Conservation (phyloP, 2,113 vertebrate species). For the Tympanuchus pallidicinctus region DNA sequence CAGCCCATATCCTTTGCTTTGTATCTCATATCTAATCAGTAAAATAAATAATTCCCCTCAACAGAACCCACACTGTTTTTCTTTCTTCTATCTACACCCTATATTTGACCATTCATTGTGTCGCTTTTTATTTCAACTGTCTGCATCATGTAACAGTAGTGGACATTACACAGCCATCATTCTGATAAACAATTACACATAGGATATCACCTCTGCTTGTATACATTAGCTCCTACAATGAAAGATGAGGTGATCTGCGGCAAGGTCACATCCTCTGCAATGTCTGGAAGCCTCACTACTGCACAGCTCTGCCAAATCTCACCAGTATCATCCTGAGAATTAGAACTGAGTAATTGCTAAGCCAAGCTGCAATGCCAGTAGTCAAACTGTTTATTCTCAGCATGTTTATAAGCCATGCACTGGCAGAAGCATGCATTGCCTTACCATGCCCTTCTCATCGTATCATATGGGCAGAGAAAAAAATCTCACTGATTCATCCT, state of each 20-base stretch:
- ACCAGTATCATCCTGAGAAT: conserved; percentile 5
- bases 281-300: background rate
- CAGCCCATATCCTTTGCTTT: background rate
- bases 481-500: background rate
- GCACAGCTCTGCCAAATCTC: conserved; percentile 1
- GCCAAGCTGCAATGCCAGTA: background rate
- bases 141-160: background rate
- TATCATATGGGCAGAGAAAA: background rate
- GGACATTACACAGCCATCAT: background rate
- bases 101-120: background rate
- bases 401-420: background rate
- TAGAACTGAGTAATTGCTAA: conserved; percentile 18
- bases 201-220: conserved; percentile 30
- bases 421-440: background rate
- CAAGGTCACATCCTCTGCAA: conserved; percentile 11
- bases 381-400: background rate
- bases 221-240: background rate
- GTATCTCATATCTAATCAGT: background rate
- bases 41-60: background rate
- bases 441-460: background rate
- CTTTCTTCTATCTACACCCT: background rate
- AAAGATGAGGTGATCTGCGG: background rate
- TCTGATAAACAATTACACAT: background rate
- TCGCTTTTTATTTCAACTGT: background rate
- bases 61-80: background rate